phyloP scores from a whole-genome alignment of 2,888 invertebrate genomes.

The Leptopilina myrica region DNA sequence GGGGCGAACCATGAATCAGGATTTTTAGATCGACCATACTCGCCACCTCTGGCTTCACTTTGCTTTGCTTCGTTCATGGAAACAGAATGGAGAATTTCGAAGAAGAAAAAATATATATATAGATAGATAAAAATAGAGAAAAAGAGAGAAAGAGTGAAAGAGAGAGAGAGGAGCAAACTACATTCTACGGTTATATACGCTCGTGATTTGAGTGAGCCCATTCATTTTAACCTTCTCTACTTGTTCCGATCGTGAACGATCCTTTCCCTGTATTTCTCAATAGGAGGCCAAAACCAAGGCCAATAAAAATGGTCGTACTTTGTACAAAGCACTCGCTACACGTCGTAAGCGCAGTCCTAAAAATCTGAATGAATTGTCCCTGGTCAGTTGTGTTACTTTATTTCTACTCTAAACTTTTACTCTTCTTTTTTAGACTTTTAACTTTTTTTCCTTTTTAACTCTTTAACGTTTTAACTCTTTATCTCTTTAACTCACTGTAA shows the following conservation, averaged over 20 bases:
- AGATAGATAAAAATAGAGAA: neutral
- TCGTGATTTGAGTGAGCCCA: constrained; percentile 54
- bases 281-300: constrained; percentile 13
- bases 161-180: neutral
- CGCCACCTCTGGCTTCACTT: constrained; percentile 52
- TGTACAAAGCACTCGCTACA: neutral
- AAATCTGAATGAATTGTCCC: too few species aligned
- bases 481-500: too few species aligned
- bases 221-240: constrained; percentile 51
- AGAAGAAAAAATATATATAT: neutral
- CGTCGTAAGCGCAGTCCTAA: too few species aligned
- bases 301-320: constrained; percentile 30
- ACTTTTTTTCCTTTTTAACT: too few species aligned
- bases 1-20: constrained; percentile 67
- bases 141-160: too few species aligned
- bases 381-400: too few species aligned
- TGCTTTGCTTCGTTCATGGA: constrained; percentile 25
- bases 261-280: constrained; percentile 25
- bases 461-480: too few species aligned
- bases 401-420: too few species aligned
- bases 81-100: neutral
- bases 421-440: too few species aligned
- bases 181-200: constrained; percentile 25
- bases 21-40: constrained; percentile 64
- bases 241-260: neutral